Evolutionary conservation across 2,113 vertebrate genomes (phyloP).

Genomic region (Ovibos moschatus): DNA sequence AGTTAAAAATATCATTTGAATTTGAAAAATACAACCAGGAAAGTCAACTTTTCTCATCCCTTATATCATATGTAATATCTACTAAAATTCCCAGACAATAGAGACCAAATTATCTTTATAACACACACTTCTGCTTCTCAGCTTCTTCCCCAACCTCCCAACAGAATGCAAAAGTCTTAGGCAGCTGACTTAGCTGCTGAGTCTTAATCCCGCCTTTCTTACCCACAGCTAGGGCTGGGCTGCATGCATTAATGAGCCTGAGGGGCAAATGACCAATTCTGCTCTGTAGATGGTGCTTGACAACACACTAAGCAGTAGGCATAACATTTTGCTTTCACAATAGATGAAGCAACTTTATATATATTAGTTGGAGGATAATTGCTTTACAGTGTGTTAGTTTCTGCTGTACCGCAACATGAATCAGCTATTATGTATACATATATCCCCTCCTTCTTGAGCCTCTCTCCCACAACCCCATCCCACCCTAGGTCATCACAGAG

Average conservation of each 20-base stretch:
- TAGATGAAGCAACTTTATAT: not conserved
- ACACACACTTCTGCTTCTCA: too few species aligned
- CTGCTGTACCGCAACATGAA: not conserved
- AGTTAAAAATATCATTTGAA: not conserved
- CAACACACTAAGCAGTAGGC: not conserved
- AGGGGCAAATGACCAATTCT: not conserved
- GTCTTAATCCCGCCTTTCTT: not conserved
- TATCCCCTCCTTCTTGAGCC: not conserved
- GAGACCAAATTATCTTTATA: not conserved
- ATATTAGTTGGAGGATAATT: not conserved
- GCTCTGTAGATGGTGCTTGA: too few species aligned
- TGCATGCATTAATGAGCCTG: not conserved
- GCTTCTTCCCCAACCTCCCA: not conserved
- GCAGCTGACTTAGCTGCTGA: not conserved
- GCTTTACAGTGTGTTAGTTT: not conserved
- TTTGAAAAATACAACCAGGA: not conserved
- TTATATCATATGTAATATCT: not conserved
- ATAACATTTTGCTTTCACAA: not conserved
- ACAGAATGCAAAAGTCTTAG: not conserved
- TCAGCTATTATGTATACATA: not conserved
- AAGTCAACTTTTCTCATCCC: not conserved
- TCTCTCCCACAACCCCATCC: not conserved
- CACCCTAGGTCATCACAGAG: not conserved
- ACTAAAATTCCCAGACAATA: not conserved
- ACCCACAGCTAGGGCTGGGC: not conserved